Conservation (phyloP, 1,140 invertebrate species). For the Hermetia illucens region DNA sequence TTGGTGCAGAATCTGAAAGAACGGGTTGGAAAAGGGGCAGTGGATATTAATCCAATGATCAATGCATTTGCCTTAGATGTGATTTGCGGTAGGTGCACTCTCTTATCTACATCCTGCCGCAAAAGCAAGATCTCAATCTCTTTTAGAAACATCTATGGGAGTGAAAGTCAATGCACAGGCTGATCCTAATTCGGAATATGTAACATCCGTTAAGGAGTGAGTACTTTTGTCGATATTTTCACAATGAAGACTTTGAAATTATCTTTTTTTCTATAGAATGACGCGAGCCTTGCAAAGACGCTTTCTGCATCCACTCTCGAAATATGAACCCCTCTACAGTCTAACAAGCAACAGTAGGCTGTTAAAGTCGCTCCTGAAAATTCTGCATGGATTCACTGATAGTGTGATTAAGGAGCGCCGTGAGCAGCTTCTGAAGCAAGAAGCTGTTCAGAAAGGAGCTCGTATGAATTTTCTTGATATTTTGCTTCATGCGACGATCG, state of each 20-base stretch:
- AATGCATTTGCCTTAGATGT: slow-evolving; percentile 61
- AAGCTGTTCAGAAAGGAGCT: slow-evolving; percentile 40
- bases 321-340: no score
- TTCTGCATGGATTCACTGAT: slow-evolving; percentile 14
- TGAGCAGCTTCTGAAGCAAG: background rate
- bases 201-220: slow-evolving; percentile 45
- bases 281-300: no score
- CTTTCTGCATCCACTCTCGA: no score
- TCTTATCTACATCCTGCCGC: no score
- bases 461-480: slow-evolving; percentile 58
- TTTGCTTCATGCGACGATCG: slow-evolving; percentile 41
- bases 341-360: background rate
- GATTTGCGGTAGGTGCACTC: slow-evolving; percentile 50
- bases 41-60: slow-evolving; percentile 51
- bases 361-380: slow-evolving; percentile 28
- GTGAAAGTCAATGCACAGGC: slow-evolving; percentile 50
- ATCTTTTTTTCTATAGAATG: no score
- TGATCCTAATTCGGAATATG: slow-evolving; percentile 49
- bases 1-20: slow-evolving; percentile 34
- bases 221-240: no score
- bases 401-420: background rate
- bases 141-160: slow-evolving; percentile 67
- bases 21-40: slow-evolving; percentile 37
- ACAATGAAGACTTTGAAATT: no score
- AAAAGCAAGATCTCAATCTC: no score